Evolutionary conservation across 1,140 invertebrate species (phyloP), one percentile per base, ranked within the genome.

Genomic region (Xylocopa sonorina): DNA sequence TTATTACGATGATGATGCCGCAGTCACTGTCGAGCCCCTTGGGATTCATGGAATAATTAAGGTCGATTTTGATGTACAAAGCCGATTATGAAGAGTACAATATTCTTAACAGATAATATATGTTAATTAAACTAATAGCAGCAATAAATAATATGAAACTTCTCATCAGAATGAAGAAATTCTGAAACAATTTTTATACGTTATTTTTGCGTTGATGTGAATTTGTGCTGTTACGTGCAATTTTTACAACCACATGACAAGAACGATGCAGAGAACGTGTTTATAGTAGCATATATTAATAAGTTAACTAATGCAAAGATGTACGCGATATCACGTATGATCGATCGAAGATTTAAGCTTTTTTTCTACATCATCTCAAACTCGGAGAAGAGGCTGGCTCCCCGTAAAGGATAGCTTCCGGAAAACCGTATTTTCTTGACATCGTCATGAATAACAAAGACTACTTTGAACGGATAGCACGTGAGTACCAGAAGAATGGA

Each of bases 371-470:
- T 62, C 14, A 41, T 62, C 24, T 12, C 12, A 24, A 34, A 9
- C 9, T 41, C 6, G 2, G 9, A 4, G 38, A 16, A 29, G n/a
- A n/a, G 14, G 27, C 27, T 43, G n/a, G 21, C 21, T 16, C n/a
- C 5, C 21, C 24, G 14, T 38, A 24, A 41, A 24, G 21, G 43
- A 62, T 24, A 62, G 38, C 32, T n/a, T 27, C 18, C 21, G 34
- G 46, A 67, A 57, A 57, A 57, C 32, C 27, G 16, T 57, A 57
- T 57, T 57, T 57, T 32, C 55, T 14, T 12, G 27, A 57, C 27
- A 27, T n/a, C n/a, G 55, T 32, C 55, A 57, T 57, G 55, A 57
- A 57, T 57, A 57, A 29, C 55, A 57, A 57, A 57, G 55, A 29
- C 55, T 29, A 29, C 14, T 57, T 14, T n/a, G 55, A 57, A 57